Evolutionary conservation across 2,797 vertebrate species (phyloP).

Genomic region (Leuciscus waleckii): DNA sequence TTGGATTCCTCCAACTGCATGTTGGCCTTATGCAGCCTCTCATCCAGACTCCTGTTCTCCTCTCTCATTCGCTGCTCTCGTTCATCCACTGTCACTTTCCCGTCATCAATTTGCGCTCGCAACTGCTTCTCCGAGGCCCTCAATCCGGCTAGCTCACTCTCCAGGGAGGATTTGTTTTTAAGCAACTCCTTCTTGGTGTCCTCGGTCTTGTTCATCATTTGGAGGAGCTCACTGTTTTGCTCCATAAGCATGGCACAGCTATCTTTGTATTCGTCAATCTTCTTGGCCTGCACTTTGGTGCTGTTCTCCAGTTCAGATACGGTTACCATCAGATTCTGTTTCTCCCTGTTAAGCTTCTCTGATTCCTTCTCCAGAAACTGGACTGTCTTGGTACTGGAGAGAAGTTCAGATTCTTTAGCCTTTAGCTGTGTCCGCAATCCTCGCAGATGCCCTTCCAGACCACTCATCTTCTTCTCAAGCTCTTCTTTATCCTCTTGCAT

Average conservation of each 20-base stretch:
- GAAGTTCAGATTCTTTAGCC: conserved; percentile 76
- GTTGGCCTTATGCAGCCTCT: conserved; percentile 79
- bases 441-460: conserved; percentile 74
- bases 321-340: conserved; percentile 73
- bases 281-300: conserved; percentile 69
- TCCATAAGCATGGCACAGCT: conserved; percentile 73
- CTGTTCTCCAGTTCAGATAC: conserved; percentile 74
- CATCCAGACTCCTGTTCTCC: conserved; percentile 82
- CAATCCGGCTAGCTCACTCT: conserved; percentile 75
- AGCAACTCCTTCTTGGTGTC: conserved; percentile 75
- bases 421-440: conserved; percentile 75
- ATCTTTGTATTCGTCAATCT: conserved; percentile 69
- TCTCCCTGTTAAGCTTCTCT: conserved; percentile 75
- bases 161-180: conserved; percentile 70
- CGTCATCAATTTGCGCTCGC: conserved; percentile 74
- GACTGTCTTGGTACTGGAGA: conserved; percentile 75
- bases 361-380: conserved; percentile 79
- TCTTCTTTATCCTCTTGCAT: conserved; percentile 66
- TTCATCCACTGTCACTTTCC: conserved; percentile 78
- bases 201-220: conserved; percentile 71
- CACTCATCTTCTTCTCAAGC: conserved; percentile 61
- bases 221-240: conserved; percentile 72
- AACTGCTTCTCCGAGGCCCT: conserved; percentile 84
- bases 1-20: conserved; percentile 78
- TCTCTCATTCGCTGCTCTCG: conserved; percentile 79